These are phyloP conservation scores for Haliclona indistincta DNA, from an alignment of 37 sponge, comb jelly and placozoan genomes.

Conservation along the genomic window DNA sequence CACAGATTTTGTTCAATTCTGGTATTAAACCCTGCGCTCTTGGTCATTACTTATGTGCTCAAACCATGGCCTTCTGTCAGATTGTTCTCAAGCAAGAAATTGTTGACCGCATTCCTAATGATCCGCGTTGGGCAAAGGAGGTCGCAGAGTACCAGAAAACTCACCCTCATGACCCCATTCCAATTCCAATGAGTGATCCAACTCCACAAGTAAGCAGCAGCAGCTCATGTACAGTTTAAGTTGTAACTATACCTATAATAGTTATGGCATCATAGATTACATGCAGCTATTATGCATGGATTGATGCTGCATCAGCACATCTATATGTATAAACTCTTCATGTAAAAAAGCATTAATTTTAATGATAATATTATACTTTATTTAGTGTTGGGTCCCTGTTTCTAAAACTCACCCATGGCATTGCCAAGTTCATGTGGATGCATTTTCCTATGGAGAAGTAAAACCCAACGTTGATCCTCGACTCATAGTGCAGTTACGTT, in stretches of 20 bases:
- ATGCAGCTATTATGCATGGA: too few relatives aligned
- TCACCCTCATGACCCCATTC: slow-evolving; percentile 42
- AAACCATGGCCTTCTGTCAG: slow-evolving; percentile 52
- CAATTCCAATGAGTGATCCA: slow-evolving; percentile 49
- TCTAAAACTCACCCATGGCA: slow-evolving; percentile 42
- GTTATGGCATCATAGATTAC: too few relatives aligned
- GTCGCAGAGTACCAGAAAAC: not conserved
- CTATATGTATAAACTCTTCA: too few relatives aligned
- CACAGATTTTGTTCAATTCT: slow-evolving; percentile 49
- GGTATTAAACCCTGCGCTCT: slow-evolving; percentile 39
- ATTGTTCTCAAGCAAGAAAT: slow-evolving; percentile 28
- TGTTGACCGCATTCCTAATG: slow-evolving; percentile 20
- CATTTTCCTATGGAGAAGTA: slow-evolving; percentile 36
- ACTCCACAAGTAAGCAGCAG: slow-evolving; percentile 60
- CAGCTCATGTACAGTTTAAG: too few relatives aligned
- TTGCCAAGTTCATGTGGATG: slow-evolving; percentile 51
- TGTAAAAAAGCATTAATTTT: too few relatives aligned
- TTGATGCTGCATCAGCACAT: too few relatives aligned
- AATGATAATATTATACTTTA: too few relatives aligned
- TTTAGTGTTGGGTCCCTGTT: slow-evolving; percentile 41
- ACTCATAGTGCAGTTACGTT: slow-evolving; percentile 56
- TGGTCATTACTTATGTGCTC: slow-evolving; percentile 53
- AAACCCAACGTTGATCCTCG: slow-evolving; percentile 38
- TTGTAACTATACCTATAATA: too few relatives aligned
- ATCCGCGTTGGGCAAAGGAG: too few relatives aligned